Conservation (phyloP, 2,797 vertebrate species). For the Tokudaia muenninki region DNA sequence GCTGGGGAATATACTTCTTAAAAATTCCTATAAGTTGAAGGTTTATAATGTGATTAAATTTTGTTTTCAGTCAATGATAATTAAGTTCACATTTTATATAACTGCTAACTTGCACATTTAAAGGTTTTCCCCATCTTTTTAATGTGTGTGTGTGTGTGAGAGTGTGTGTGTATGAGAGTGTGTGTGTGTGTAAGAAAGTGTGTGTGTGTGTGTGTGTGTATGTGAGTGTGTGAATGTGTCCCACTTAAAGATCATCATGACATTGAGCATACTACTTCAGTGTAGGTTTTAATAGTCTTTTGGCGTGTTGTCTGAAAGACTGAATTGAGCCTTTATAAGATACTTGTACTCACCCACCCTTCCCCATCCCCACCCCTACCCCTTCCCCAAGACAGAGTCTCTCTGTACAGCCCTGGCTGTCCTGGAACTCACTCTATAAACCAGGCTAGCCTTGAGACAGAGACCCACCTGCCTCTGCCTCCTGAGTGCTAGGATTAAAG, state of each 20-base stretch:
- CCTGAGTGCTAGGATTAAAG: background rate
- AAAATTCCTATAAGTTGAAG: background rate
- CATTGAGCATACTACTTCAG: background rate
- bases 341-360: background rate
- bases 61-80: background rate
- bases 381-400: background rate
- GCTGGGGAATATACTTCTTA: background rate
- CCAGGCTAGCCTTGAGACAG: background rate
- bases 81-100: background rate
- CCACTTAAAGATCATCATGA: background rate
- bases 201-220: background rate
- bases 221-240: background rate
- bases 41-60: background rate
- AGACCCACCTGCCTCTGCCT: background rate
- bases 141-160: background rate
- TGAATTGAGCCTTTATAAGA: background rate
- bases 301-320: background rate
- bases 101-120: background rate
- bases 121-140: background rate
- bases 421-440: background rate
- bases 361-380: no score
- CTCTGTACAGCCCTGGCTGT: background rate
- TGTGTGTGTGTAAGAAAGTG: background rate
- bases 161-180: no score
- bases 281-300: background rate